These are phyloP conservation scores for Sarcophaga subvicina DNA, from an alignment of 2,888 invertebrate genomes.

Conservation along the genomic window DNA sequence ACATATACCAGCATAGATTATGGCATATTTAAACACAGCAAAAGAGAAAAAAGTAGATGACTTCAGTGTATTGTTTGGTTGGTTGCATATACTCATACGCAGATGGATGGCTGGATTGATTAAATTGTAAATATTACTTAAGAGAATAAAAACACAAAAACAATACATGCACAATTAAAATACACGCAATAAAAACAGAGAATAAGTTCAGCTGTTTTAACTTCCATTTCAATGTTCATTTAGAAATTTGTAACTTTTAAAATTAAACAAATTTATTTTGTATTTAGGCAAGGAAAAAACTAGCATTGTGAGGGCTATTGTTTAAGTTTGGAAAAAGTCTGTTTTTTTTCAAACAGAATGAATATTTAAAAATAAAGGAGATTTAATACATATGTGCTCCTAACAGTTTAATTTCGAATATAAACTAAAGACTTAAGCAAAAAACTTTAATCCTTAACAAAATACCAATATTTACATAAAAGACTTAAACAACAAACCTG, in stretches of 20 bases:
- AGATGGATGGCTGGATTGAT: slow-evolving; percentile 41
- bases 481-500: slow-evolving; percentile 2
- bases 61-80: slow-evolving; percentile 53
- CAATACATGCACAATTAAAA: background rate
- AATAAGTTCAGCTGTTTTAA: slow-evolving; percentile 45
- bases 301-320: background rate
- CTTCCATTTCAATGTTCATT: slow-evolving; percentile 27
- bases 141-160: slow-evolving; percentile 37
- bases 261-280: slow-evolving; percentile 23
- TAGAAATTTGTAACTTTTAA: slow-evolving; percentile 15
- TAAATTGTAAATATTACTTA: slow-evolving; percentile 59
- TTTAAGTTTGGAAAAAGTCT: too few species aligned
- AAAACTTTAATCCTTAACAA: slow-evolving; percentile 62
- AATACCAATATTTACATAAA: background rate
- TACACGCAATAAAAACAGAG: background rate
- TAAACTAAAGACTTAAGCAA: slow-evolving; percentile 64
- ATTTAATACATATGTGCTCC: background rate
- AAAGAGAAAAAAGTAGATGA: slow-evolving; percentile 29
- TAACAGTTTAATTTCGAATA: background rate
- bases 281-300: background rate
- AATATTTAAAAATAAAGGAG: too few species aligned
- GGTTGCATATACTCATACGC: slow-evolving; percentile 32
- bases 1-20: background rate
- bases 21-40: slow-evolving; percentile 26
- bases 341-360: too few species aligned